Evolutionary conservation across 2,113 vertebrate genomes (phyloP), one percentile per base, ranked within the genome.

Genomic region (Perca fluviatilis): DNA sequence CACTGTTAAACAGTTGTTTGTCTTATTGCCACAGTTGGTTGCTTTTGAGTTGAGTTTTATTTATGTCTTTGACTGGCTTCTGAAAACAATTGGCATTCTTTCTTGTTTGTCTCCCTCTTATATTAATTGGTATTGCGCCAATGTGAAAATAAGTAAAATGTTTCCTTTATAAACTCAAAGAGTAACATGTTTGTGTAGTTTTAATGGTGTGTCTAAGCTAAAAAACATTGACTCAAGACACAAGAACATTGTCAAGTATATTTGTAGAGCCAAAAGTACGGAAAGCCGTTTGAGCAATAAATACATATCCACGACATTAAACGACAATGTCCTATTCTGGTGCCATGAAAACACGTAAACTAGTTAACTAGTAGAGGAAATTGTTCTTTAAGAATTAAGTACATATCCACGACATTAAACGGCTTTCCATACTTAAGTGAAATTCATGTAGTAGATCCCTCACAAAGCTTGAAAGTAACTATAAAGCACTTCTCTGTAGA

Each of bases 91-190:
- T 30, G 6, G 4, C 13, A 23, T 50, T 60, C 15, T 36, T 63
- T 66, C 40, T 36, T 53, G 21, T 46, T 47, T n/a, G 14, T 61
- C 13, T 33, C 5, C n/a, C 21, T 57, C 36, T 47, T 47, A 10
- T 13, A 68, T 47, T 47, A 75, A 25, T 47, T n/a, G 3, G 4
- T 62, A 53, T 54, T 13, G 63, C 14, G 30, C 56, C 36, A 69
- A 27, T 63, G 1, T 61, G 19, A 46, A 75, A 74, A 74, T 18
- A 0, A 65, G 27, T 2, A 5, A n/a, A 61, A 68, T 2, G 10
- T 76, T 21, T 64, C 46, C 50, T 30, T 65, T 54, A 62, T 70
- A 8, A 80, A 70, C 51, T 60, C 43, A 70, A 80, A 85, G 25
- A 60, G 50, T 23, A 9, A 15, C 8, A 5, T 68, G 27, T 79